These are phyloP conservation scores for Coleophora deauratella DNA, from an alignment of 2,888 invertebrate species.

Conservation along the genomic window DNA sequence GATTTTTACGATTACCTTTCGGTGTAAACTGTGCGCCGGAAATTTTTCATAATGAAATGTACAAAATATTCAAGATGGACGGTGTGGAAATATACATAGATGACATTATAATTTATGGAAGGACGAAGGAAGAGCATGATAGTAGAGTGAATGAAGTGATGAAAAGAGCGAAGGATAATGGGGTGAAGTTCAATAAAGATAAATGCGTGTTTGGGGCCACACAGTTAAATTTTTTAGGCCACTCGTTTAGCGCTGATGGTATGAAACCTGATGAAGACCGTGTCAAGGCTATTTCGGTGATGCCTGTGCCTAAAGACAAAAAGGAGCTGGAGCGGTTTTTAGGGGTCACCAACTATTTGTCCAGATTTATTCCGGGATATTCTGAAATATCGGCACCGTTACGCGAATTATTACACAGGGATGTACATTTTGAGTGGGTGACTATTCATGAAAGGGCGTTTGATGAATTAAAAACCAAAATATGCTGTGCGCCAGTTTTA, in stretches of 20 bases:
- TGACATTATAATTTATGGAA: constrained; percentile 6
- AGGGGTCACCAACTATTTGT: constrained; percentile 4
- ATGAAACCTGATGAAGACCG: constrained; percentile 3
- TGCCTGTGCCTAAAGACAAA: background rate
- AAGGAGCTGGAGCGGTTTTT: constrained; percentile 4
- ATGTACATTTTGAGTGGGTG: constrained; percentile 5
- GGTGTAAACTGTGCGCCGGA: constrained; percentile 9
- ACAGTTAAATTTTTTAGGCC: constrained; percentile 4
- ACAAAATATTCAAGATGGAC: constrained; percentile 10
- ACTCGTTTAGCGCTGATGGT: constrained; percentile 3
- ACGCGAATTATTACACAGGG: constrained; percentile 6
- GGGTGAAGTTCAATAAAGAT: constrained; percentile 6
- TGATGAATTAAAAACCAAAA: background rate
- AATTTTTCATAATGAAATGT: constrained; percentile 13
- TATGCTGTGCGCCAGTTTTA: constrained; percentile 8
- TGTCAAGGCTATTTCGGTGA: background rate
- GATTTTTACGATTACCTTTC: constrained; percentile 11
- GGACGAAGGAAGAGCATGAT: constrained; percentile 10
- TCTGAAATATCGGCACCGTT: constrained; percentile 6
- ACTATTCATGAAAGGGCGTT: constrained; percentile 2
- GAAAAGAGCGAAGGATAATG: constrained; percentile 1
- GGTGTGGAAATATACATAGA: constrained; percentile 9
- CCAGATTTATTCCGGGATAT: constrained; percentile 4
- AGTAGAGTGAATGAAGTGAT: constrained; percentile 4
- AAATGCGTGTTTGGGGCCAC: constrained; percentile 4